Evolutionary conservation across 2,113 vertebrate genomes (phyloP).

Genomic region (Acrocephalus kingi): DNA sequence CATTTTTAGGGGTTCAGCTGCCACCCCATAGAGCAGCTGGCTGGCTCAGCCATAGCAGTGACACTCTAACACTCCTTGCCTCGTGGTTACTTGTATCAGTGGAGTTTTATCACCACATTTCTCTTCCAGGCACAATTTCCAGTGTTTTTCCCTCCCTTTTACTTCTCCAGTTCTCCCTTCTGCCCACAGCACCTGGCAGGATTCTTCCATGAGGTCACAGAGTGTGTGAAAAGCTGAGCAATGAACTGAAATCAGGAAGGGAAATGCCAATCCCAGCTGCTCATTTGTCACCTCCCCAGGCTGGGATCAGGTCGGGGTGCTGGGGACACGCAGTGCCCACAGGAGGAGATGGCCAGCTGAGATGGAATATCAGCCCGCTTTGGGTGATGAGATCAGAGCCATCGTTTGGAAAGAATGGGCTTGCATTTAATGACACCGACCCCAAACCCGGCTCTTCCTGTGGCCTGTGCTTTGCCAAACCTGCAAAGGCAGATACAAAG

Average conservation of each 20-base stretch:
- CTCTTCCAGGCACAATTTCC: neutral
- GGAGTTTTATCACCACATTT: neutral
- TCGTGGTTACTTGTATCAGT: neutral
- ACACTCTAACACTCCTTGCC: too few species aligned
- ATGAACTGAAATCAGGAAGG: neutral
- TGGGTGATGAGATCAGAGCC: neutral
- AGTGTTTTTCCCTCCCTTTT: neutral
- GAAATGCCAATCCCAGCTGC: neutral
- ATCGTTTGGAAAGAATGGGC: neutral
- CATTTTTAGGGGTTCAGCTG: neutral
- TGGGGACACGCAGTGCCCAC: neutral
- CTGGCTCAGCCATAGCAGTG: neutral
- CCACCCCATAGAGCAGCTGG: neutral
- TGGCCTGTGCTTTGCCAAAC: neutral
- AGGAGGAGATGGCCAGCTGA: neutral
- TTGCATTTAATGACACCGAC: neutral
- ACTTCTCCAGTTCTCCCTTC: neutral
- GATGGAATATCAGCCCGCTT: neutral
- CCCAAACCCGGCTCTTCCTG: neutral
- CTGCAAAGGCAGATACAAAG: neutral
- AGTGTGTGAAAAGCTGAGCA: neutral
- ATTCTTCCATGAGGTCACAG: rapidly evolving
- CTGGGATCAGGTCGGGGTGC: neutral
- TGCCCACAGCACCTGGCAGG: neutral
- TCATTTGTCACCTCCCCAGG: neutral